Base-by-base conservation (phyloP, 2,797 vertebrate genomes). In the Hafferia zeledoni region DNA sequence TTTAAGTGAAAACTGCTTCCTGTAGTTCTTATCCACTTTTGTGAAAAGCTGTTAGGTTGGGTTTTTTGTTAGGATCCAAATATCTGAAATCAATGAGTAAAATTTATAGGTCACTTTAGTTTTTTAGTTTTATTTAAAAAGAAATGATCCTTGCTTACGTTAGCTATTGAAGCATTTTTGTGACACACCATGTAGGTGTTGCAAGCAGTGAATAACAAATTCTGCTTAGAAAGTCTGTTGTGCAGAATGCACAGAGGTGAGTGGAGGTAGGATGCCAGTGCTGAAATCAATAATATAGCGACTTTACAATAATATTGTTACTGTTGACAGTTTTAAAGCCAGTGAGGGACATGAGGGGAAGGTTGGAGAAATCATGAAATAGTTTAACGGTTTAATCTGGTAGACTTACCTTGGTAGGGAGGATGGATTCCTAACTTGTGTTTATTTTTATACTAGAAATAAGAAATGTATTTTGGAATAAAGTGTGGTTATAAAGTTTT, bases 281-380 rank as follows among this genome's bases (percentile, higher is more conserved):
- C 13, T 85, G 72, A 69, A 80, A 50, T 49, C 11, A 65, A 10
- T 74, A 37, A 19, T 60, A 2, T 37, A 64, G 44, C 10, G 31
- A 25, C 65, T 69, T 41, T 16, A 16, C 41, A 41, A 41, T 41
- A 41, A 41, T 41, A 41, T 41, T 41, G 9, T 43, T 61, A 22
- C 2, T 35, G 12, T 10, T 50, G 35, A 13, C 57, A 22, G 50
- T 67, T 89, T 65, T 11, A 67, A 90, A 53, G 33, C 59, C 13
- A 11, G 10, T 41, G 33, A 52, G 6, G n/a, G 13, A 4, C 11
- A 2, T 5, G 1, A 4, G 4, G 1, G 0, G 1, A 28, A n/a
- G 8, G 3, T 11, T 71, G 25, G 7, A 56, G 28, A 77, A 89
- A 37, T 50, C 5, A 28, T 59, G 2, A 46, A 5, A 24, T 56